These are phyloP conservation scores for Sturnus vulgaris DNA, from an alignment of 2,113 vertebrate species.

Conservation along the genomic window DNA sequence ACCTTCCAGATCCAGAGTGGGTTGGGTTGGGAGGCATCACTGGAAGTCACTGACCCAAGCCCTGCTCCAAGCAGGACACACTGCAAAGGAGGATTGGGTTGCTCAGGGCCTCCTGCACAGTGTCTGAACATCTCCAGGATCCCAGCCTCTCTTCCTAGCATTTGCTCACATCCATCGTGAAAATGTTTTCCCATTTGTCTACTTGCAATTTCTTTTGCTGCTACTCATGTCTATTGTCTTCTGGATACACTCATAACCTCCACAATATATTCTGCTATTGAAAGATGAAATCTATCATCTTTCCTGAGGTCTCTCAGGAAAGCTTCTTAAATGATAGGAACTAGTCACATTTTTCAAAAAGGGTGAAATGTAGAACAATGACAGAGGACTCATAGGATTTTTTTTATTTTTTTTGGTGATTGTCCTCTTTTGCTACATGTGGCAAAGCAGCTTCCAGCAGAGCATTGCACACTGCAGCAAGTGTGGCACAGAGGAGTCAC, in stretches of 20 bases:
- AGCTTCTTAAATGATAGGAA: not conserved
- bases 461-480: not conserved
- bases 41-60: not conserved
- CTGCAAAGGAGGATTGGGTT: not conserved
- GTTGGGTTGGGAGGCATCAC: not conserved
- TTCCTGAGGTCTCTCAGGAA: not conserved
- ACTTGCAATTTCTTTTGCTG: not conserved
- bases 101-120: not conserved
- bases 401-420: not conserved
- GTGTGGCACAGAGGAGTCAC: not conserved
- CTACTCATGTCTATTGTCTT: not conserved
- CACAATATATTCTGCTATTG: not conserved
- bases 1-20: not conserved
- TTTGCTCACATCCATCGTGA: not conserved
- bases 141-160: rapidly evolving
- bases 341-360: not conserved
- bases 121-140: not conserved
- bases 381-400: not conserved
- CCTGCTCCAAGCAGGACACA: not conserved
- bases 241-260: not conserved
- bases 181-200: not conserved
- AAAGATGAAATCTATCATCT: not conserved
- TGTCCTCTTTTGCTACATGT: rapidly evolving
- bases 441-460: not conserved
- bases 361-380: not conserved